Evolutionary conservation across 2,888 invertebrate genomes (phyloP), one percentile per base, ranked within the genome.

Genomic region (Raillietiella orientalis): DNA sequence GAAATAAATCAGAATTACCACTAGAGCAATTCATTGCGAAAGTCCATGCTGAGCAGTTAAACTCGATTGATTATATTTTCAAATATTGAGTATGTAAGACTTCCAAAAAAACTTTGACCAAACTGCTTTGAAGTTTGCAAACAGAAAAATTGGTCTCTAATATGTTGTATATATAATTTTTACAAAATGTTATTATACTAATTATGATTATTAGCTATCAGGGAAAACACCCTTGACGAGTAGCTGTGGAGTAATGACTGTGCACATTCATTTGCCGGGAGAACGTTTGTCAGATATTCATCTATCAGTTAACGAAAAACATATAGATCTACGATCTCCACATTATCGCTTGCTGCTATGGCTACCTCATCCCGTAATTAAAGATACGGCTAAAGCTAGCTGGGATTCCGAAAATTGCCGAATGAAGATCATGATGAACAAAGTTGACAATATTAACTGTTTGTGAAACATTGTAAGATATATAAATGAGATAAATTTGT

Each of bases 181-280:
- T 4, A n/a, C 17, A 3, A 24, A 10, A 12, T 27, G 5, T 21
- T n/a, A 22, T 6, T 26, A 13, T 9, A 19, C 5, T 20, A 23
- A 14, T 8, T 16, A 21, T 29, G 21, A 10, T 22, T 16, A n/a
- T 8, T 30, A 6, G 14, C 15, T 16, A 9, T n/a, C 6, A 16
- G 23, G 9, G 29, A 74, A 71, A 43, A 70, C 66, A 1, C 60
- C 66, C 11, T 51, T 61, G 2, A 63, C 71, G 1, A 58, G 71
- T 3, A 74, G 75, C 39, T 79, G 79, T 47, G 82, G 84, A 45
- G 66, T 72, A 43, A 61, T 84, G 47, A 54, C 74, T n/a, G 51
- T 84, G 14, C 56, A 58, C 30, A 56, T 82, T 10, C 50, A 59
- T 36, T 49, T 84, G 42, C 67, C 74, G 0, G 66, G 59, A 3